Conservation (phyloP, 1,140 invertebrate genomes). For the Ceratosolen fusciceps region DNA sequence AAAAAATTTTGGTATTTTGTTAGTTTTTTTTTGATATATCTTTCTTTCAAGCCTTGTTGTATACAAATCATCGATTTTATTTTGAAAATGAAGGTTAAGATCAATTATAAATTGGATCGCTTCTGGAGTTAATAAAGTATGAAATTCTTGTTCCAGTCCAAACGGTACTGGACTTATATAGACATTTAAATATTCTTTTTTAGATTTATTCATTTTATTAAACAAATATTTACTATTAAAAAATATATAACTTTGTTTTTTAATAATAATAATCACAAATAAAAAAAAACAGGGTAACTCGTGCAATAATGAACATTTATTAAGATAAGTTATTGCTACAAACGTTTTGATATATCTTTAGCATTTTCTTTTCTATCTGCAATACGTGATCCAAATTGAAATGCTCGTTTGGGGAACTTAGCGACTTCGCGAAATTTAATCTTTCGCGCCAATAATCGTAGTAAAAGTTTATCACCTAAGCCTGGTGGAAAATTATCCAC, state of each 20-base stretch:
- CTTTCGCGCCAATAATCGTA: constrained; percentile 83
- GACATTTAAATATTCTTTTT: constrained; percentile 39
- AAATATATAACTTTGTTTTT: not conserved
- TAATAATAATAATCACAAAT: not conserved
- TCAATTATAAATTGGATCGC: constrained; percentile 69
- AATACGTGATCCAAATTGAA: constrained; percentile 98
- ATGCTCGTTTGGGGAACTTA: constrained; percentile 88
- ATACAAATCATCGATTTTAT: constrained; percentile 68
- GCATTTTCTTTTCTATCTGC: constrained; percentile 94
- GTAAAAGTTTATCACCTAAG: constrained; percentile 93
- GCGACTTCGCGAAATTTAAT: constrained; percentile 80
- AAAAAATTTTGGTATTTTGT: constrained; percentile 60
- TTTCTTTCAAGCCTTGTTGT: constrained; percentile 62
- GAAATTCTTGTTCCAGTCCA: constrained; percentile 70
- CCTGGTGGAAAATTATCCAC: constrained; percentile 78
- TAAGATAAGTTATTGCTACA: constrained; percentile 53
- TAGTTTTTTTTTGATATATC: constrained; percentile 55
- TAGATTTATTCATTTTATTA: not conserved
- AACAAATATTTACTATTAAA: not conserved
- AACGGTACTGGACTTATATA: constrained; percentile 60
- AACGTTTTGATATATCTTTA: constrained; percentile 77
- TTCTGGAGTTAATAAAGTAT: constrained; percentile 64
- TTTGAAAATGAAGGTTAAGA: constrained; percentile 68
- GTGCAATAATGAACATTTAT: not conserved
- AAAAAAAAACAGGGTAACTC: constrained; percentile 24